Base-by-base conservation (phyloP, 1,140 invertebrate genomes). In the Gonatopus flavifemur region DNA sequence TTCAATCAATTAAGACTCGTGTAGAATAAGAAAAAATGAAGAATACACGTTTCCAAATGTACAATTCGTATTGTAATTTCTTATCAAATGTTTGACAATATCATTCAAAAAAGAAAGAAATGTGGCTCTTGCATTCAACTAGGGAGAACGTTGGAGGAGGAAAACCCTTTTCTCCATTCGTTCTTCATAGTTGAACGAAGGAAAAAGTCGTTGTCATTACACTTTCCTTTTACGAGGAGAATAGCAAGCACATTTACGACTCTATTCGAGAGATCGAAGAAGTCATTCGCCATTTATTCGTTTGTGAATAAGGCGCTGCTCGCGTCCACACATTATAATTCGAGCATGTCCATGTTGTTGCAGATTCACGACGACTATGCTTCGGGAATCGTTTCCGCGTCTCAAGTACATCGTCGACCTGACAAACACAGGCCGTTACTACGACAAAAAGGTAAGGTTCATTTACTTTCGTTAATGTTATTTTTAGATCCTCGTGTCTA, bases 401-500 rank as follows among this genome's bases (percentile, higher is more conserved):
- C 62, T 89, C 28, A 85, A 84, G 40, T 69, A 82, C 28, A 78
- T 89, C 19, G 80, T 89, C 31, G 87, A 89, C 65, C 66, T 89
- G 36, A 89, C 88, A 20, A 84, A 86, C 55, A 88, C 87, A 0
- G 64, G 56, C 30, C 81, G 83, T 38, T 89, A 88, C 66, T 89
- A 89, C 65, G 66, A 83, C 55, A 66, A 66, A 18, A 46, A 76
- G 52, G 84, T 79, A 74, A 77, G 70, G 58, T n/a, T n/a, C n/a
- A n/a, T n/a, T n/a, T n/a, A n/a, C n/a, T n/a, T n/a, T n/a, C n/a
- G n/a, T n/a, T n/a, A n/a, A n/a, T n/a, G n/a, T n/a, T n/a, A n/a
- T n/a, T n/a, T n/a, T n/a, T n/a, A n/a, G n/a, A n/a, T n/a, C n/a
- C n/a, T n/a, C n/a, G n/a, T n/a, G n/a, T n/a, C n/a, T n/a, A n/a